Evolutionary conservation across 2,113 vertebrate species (phyloP).

Genomic region (Strix aluco): DNA sequence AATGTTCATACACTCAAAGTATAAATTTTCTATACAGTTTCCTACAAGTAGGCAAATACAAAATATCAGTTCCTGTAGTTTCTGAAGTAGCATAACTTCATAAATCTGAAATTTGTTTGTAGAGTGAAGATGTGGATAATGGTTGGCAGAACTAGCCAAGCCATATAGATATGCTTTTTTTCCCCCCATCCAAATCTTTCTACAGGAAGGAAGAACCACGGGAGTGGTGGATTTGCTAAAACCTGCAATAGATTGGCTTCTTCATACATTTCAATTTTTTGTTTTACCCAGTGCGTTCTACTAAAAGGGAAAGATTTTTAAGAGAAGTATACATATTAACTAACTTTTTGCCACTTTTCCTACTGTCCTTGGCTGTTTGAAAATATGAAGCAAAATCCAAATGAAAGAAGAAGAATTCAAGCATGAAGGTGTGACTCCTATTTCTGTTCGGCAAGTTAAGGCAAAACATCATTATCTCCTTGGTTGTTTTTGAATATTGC

Average conservation of each 20-base stretch:
- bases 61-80: not conserved
- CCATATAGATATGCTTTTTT: not conserved
- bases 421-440: not conserved
- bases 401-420: not conserved
- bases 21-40: conserved; percentile 22
- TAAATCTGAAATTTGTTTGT: conserved; percentile 9
- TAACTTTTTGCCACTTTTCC: not conserved
- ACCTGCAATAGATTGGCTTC: not conserved
- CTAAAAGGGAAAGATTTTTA: not conserved
- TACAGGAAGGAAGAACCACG: not conserved
- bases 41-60: not conserved
- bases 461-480: not conserved
- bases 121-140: not conserved
- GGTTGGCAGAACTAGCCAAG: not conserved
- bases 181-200: not conserved
- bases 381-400: not conserved
- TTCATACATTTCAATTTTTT: not conserved
- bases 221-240: not conserved
- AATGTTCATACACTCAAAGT: not conserved
- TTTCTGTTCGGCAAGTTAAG: not conserved
- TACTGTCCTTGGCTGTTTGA: not conserved
- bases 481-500: not conserved
- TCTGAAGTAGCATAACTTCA: not conserved
- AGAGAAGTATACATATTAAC: not conserved
- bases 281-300: not conserved